A percentile compares a stretch with the other conserved stretches of the same genome.
These are phyloP conservation scores for Glyphotaelius pellucidus DNA, from an alignment of 2,888 invertebrate genomes.

Conservation along the genomic window DNA sequence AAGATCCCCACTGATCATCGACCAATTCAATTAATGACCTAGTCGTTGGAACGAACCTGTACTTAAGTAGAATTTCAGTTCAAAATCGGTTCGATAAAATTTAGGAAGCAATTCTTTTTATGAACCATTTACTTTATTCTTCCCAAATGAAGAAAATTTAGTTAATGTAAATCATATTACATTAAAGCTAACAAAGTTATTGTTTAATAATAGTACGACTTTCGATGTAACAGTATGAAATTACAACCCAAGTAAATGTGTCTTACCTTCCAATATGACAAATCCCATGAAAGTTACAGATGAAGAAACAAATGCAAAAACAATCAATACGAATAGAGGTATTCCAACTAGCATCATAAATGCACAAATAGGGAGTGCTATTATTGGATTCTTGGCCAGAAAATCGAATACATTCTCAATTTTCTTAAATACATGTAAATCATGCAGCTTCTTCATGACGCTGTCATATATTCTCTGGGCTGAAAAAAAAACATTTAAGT, in stretches of 20 bases:
- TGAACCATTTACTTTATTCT: too few relatives aligned
- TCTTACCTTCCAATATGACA: constrained; percentile 57
- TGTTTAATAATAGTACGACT: not conserved
- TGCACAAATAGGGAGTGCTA: constrained; percentile 51
- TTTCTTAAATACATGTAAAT: not conserved
- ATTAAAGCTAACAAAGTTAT: too few relatives aligned
- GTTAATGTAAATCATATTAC: too few relatives aligned
- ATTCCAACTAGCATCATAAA: constrained; percentile 6
- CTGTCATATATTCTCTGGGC: not conserved
- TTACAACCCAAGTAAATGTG: not conserved
- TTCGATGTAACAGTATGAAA: not conserved
- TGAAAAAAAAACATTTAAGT: not conserved
- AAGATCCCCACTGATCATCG: too few relatives aligned
- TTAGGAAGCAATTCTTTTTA: too few relatives aligned
- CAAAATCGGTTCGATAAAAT: too few relatives aligned
- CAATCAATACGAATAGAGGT: constrained; percentile 46
- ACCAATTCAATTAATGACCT: too few relatives aligned
- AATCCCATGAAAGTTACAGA: constrained; percentile 55
- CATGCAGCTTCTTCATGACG: not conserved
- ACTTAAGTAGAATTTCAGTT: too few relatives aligned
- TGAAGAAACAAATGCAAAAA: constrained; percentile 42
- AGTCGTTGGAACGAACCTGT: too few relatives aligned
- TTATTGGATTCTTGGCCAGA: constrained; percentile 36
- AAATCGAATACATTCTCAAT: constrained; percentile 19
- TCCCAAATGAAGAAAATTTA: too few relatives aligned